Evolutionary conservation across 1,140 invertebrate genomes (phyloP), one percentile per base, ranked within the genome.

Genomic region (Atta texana): DNA sequence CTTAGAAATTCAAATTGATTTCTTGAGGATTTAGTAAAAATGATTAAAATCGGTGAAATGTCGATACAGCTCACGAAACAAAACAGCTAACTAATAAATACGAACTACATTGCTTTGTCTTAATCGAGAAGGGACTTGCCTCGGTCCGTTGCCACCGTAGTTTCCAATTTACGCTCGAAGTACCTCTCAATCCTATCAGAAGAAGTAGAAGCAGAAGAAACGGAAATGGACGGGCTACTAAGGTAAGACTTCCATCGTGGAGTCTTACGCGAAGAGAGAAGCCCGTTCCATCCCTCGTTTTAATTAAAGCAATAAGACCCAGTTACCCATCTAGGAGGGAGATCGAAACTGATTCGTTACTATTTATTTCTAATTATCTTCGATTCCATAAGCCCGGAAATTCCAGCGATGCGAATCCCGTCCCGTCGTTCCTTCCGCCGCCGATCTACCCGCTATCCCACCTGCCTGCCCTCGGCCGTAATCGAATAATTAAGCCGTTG

Each of bases 291-390:
- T 75, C 72, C 39, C 55, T 71, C 91, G 87, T 93, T 93, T 94
- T 93, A 95, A 95, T 95, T 94, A 94, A 95, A 94, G 94, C 92
- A 94, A 95, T 94, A 93, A 94, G 93, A 93, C 91, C 91, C 88
- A 92, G 75, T 85, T 66, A 76, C 80, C 77, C 72, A 59, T 21
- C 24, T 69, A 69, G 31, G 72, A 59, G 74, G 39, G 21, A 21
- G 78, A 80, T 68, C 85, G 75, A 87, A 89, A 91, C 92, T 90
- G 88, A 91, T 92, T 91, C 90, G 86, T 88, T 90, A 93, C 94
- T 95, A 95, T 95, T 95, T 95, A 94, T 95, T 95, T 94, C 94
- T 95, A 95, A 95, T 95, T 95, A 95, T 92, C 94, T 95, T 95
- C 94, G 94, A 95, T 95, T 95, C 91, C 92, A 93, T 93, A 93